Percentiles rank a stretch among this genome's conserved stretches.
Conservation (phyloP, 2,888 invertebrate species). For the Dynastes grantii region DNA sequence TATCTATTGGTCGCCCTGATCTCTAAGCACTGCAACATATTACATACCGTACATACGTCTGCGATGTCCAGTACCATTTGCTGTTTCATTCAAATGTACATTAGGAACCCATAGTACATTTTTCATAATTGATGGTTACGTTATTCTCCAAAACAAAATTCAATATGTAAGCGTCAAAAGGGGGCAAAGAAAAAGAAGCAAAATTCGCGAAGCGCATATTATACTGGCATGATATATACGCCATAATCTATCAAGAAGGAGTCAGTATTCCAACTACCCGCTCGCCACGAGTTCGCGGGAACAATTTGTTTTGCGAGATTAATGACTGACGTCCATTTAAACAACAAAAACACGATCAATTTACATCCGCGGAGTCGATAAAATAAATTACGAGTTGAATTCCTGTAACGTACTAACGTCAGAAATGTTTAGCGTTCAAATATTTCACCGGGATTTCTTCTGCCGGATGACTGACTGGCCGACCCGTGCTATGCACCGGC, state of each 20-base stretch:
- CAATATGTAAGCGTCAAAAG: not conserved
- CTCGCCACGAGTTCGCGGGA: slow-evolving; percentile 5
- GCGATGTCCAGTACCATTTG: not conserved
- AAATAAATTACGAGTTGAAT: slow-evolving; percentile 41
- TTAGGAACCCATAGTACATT: not conserved
- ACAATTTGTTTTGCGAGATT: slow-evolving; percentile 45
- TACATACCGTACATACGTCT: no score
- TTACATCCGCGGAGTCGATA: slow-evolving; percentile 41
- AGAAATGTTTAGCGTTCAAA: slow-evolving; percentile 36
- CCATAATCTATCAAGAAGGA: slow-evolving; percentile 30
- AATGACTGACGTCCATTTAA: slow-evolving; percentile 42
- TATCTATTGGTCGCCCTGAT: no score
- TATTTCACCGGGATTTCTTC: slow-evolving; percentile 42
- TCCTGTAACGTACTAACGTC: slow-evolving; percentile 37
- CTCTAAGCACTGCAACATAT: no score
- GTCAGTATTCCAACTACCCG: slow-evolving; percentile 32
- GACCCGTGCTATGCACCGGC: slow-evolving; percentile 18
- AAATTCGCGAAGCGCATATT: slow-evolving; percentile 2
- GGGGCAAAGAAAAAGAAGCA: not conserved
- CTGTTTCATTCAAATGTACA: not conserved
- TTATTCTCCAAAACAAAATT: slow-evolving; percentile 4
- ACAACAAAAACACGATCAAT: slow-evolving; percentile 43
- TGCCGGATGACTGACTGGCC: not conserved
- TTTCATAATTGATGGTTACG: slow-evolving; percentile 14
- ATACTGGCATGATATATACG: slow-evolving; percentile 5